These are phyloP conservation scores for Nomada fucata DNA, from an alignment of 2,888 invertebrate genomes.

Conservation along the genomic window DNA sequence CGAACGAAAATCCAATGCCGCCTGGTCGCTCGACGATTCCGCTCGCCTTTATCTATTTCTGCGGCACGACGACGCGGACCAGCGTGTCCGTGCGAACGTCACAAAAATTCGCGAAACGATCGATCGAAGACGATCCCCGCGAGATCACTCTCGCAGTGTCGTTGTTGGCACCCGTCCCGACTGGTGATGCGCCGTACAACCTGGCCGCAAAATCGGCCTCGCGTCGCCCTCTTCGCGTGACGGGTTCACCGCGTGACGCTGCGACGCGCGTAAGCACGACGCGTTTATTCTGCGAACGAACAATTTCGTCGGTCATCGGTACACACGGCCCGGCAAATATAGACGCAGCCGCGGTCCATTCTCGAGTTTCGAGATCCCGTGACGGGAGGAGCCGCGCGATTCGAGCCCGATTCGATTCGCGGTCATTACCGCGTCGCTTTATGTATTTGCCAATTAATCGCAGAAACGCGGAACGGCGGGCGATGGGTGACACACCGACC, in stretches of 20 bases:
- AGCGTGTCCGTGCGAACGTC: slow-evolving; percentile 7
- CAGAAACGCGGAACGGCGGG: neutral
- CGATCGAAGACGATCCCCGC: neutral
- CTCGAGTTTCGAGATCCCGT: slow-evolving; percentile 7
- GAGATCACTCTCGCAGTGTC: neutral
- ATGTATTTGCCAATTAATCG: slow-evolving; percentile 15
- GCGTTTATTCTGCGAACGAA: neutral
- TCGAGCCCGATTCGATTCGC: slow-evolving; percentile 17
- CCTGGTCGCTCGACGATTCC: neutral
- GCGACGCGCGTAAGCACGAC: slow-evolving; percentile 4
- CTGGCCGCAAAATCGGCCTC: slow-evolving; percentile 24
- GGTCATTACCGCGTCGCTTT: neutral
- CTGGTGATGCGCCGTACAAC: slow-evolving; percentile 18
- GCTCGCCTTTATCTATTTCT: neutral
- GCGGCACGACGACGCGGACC: too few species aligned
- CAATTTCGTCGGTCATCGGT: neutral
- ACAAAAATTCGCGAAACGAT: too few species aligned
- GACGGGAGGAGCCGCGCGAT: slow-evolving; percentile 8
- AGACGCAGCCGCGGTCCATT: neutral
- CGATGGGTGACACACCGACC: neutral
- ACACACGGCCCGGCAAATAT: neutral
- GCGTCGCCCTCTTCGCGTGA: slow-evolving; percentile 31
- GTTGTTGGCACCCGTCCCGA: slow-evolving; percentile 30
- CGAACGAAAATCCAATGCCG: neutral
- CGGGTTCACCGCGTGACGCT: slow-evolving; percentile 34